Percentiles rank a stretch among this genome's conserved stretches.
These are phyloP conservation scores for Brachylomia viminalis DNA, from an alignment of 2,888 invertebrate species.

Conservation along the genomic window DNA sequence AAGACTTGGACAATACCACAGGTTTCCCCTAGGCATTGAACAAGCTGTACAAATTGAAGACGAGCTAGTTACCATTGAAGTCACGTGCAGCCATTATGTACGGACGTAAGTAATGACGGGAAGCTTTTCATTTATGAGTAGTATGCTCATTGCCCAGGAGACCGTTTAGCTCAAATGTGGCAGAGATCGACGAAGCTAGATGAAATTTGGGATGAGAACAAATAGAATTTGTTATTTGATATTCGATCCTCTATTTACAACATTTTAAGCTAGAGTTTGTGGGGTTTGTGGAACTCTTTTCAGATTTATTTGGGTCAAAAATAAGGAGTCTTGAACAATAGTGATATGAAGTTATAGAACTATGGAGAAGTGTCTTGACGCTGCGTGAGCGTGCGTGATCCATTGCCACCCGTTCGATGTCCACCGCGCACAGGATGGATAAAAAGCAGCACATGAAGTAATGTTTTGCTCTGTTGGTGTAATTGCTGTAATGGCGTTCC, in stretches of 20 bases:
- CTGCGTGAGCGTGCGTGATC: too few species aligned
- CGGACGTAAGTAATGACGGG: conserved; percentile 46
- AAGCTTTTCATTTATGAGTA: conserved; percentile 47
- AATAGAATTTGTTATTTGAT: not conserved
- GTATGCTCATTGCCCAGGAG: conserved; percentile 5
- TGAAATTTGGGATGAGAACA: not conserved
- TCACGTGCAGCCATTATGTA: conserved; percentile 53
- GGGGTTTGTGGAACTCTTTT: not conserved
- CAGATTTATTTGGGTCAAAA: not conserved
- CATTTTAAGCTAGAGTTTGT: not conserved
- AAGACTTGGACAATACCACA: not conserved
- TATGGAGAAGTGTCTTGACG: too few species aligned
- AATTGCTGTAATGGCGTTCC: too few species aligned
- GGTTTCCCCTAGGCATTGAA: conserved; percentile 7
- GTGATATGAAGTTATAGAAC: not conserved
- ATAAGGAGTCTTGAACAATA: not conserved
- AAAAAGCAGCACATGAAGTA: too few species aligned
- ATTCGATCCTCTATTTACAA: not conserved
- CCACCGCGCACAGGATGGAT: too few species aligned
- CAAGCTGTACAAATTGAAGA: conserved; percentile 27
- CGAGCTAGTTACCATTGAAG: conserved; percentile 45
- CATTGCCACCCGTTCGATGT: too few species aligned
- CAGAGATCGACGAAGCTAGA: not conserved
- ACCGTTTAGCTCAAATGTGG: conserved; percentile 2
- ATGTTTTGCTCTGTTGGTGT: too few species aligned